phyloP scores from a whole-genome alignment of 1,140 invertebrate genomes.

The Solen grandis region DNA sequence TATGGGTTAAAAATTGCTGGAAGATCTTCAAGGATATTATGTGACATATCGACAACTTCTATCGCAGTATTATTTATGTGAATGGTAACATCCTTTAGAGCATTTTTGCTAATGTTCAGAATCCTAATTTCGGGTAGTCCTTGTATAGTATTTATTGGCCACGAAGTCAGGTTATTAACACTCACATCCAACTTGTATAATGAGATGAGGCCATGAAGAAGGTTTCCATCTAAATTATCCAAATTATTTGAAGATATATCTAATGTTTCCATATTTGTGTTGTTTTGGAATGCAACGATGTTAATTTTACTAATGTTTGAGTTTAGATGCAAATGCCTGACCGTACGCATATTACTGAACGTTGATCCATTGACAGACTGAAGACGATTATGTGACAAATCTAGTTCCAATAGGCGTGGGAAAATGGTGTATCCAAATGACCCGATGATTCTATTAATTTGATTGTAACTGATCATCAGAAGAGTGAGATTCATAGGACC shows the following conservation, averaged over 20 bases:
- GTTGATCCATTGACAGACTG: background rate
- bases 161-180: background rate
- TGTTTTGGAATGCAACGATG: background rate
- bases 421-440: background rate
- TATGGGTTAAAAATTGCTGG: background rate
- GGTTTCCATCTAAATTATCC: too few relatives aligned
- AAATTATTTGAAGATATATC: too few relatives aligned
- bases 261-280: too few relatives aligned
- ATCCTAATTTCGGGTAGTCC: background rate
- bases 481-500: background rate
- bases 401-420: background rate
- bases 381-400: conserved; percentile 10
- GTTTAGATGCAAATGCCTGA: background rate
- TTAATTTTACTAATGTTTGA: conserved; percentile 9
- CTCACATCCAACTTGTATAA: background rate
- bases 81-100: background rate
- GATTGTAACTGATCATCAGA: background rate
- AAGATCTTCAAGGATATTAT: background rate
- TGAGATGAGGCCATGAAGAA: background rate
- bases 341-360: background rate
- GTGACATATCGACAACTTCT: background rate
- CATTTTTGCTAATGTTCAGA: conserved; percentile 12
- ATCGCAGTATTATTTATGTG: background rate
- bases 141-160: conserved; percentile 2
- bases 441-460: background rate